A percentile compares a stretch with the other conserved stretches of the same genome.
phyloP scores from a whole-genome alignment of 1,140 invertebrate genomes.

The Venturia canescens region DNA sequence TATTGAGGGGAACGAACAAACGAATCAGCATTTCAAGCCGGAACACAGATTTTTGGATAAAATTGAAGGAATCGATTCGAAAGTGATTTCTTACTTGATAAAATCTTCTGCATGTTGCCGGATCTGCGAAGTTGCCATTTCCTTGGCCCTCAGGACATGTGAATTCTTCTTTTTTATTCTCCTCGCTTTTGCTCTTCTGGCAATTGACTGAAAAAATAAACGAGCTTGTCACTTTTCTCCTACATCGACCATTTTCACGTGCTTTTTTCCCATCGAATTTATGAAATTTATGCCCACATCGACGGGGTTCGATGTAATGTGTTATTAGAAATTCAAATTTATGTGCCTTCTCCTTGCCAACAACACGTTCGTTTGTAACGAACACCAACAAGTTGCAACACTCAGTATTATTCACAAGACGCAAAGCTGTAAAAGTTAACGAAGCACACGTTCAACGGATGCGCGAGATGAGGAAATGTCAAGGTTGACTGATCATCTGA shows the following conservation, averaged over 20 bases:
- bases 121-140: constrained; percentile 95
- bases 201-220: constrained; percentile 58
- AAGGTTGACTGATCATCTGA: constrained; percentile 34
- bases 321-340: neutral
- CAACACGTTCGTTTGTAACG: no score
- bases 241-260: neutral
- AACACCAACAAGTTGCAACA: constrained; percentile 8
- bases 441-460: neutral
- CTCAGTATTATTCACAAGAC: neutral
- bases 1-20: constrained; percentile 52
- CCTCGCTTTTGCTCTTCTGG: constrained; percentile 76
- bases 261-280: neutral
- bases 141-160: constrained; percentile 85
- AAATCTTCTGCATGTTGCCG: constrained; percentile 90
- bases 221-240: neutral
- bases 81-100: constrained; percentile 83
- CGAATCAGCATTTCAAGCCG: no score
- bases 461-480: constrained; percentile 18
- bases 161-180: constrained; percentile 82
- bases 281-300: neutral
- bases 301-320: neutral
- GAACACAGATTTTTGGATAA: no score
- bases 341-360: no score
- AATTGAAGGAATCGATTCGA: no score
- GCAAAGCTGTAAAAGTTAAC: constrained; percentile 16